A percentile compares a stretch with the other conserved stretches of the same genome.
Evolutionary conservation across 2,888 invertebrate species (phyloP).

Genomic region (Drosophila kambysellisi): DNA sequence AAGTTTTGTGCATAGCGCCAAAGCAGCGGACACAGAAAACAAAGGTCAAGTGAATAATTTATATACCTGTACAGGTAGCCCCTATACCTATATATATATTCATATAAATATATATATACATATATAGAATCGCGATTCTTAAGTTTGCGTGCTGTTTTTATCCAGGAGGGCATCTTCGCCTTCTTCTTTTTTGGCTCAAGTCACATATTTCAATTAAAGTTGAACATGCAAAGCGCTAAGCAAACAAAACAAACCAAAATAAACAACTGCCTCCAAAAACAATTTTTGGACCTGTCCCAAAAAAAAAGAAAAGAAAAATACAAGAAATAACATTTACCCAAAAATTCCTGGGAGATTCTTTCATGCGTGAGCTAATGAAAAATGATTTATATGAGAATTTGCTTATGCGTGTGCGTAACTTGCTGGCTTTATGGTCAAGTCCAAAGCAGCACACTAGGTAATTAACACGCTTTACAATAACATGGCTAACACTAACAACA

Average conservation of each 20-base stretch:
- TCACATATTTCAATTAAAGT: constrained; percentile 75
- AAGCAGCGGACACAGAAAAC: constrained; percentile 14
- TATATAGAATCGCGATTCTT: constrained; percentile 42
- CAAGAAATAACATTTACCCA: neutral
- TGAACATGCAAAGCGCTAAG: constrained; percentile 66
- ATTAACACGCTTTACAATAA: constrained; percentile 65
- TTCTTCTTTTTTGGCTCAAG: constrained; percentile 42
- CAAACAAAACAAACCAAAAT: constrained; percentile 3
- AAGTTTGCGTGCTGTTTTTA: constrained; percentile 50
- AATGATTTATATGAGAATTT: constrained; percentile 67
- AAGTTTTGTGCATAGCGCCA: constrained; percentile 26
- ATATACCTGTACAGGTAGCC: constrained; percentile 27
- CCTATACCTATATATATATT: neutral
- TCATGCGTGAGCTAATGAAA: constrained; percentile 72
- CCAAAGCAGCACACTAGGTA: constrained; percentile 47
- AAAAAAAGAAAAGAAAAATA: neutral
- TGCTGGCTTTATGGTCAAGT: constrained; percentile 53
- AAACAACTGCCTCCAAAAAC: constrained; percentile 16
- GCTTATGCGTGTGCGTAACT: constrained; percentile 55
- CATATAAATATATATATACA: neutral
- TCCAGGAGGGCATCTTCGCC: constrained; percentile 25
- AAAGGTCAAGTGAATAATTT: constrained; percentile 69
- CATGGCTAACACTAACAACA: constrained; percentile 21
- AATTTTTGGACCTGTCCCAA: constrained; percentile 35
- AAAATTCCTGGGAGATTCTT: constrained; percentile 33